These are phyloP conservation scores for Perizoma flavofasciatum DNA, from an alignment of 2,888 invertebrate species.

Conservation along the genomic window DNA sequence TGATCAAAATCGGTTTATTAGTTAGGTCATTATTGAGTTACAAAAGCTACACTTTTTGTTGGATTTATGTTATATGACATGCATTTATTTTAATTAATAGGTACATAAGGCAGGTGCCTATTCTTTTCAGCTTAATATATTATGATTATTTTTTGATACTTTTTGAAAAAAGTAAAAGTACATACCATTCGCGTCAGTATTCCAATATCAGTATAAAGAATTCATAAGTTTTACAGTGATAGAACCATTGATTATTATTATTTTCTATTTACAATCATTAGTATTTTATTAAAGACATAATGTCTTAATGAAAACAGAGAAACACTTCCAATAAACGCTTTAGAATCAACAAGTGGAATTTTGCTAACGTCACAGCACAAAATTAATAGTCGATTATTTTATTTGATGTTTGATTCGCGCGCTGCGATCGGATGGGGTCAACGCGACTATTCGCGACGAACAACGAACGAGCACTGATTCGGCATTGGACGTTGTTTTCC, in stretches of 20 bases:
- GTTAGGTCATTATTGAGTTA: too few relatives aligned
- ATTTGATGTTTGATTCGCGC: constrained; percentile 54
- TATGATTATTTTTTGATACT: too few relatives aligned
- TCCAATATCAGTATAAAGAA: constrained; percentile 8
- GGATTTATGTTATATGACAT: too few relatives aligned
- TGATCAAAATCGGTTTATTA: too few relatives aligned
- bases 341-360: constrained; percentile 56
- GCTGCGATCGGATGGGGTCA: constrained; percentile 40
- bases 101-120: too few relatives aligned
- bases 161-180: constrained; percentile 6
- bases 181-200: constrained; percentile 30
- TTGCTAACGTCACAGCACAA: constrained; percentile 61
- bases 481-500: constrained; percentile 75
- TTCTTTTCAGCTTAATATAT: too few relatives aligned
- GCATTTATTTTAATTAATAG: too few relatives aligned
- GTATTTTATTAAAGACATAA: constrained; percentile 11
- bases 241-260: constrained; percentile 8
- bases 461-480: constrained; percentile 74
- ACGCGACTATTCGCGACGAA: constrained; percentile 58
- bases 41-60: too few relatives aligned
- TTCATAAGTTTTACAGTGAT: not conserved
- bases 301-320: too few relatives aligned
- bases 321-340: constrained; percentile 36
- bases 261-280: constrained; percentile 1
- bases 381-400: constrained; percentile 58